These are phyloP conservation scores for Heliocidaris erythrogramma DNA, from an alignment of 35 echinoderm and acorn worm genomes.

Conservation along the genomic window DNA sequence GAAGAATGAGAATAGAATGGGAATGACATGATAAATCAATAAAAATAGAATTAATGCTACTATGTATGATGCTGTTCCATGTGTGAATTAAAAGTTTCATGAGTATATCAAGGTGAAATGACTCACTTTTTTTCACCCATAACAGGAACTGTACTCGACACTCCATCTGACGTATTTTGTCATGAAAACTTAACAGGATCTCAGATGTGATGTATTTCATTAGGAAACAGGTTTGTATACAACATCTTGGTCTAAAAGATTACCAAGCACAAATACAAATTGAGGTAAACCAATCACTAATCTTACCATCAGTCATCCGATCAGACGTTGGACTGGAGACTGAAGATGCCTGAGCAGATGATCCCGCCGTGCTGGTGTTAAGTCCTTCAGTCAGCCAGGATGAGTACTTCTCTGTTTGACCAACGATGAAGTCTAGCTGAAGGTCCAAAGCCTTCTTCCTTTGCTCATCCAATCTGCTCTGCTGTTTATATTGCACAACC, in stretches of 20 bases:
- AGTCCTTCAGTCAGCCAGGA: constrained; percentile 91
- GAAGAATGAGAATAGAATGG: not conserved
- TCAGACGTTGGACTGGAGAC: constrained; percentile 82
- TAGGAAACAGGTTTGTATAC: no score
- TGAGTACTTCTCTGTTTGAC: constrained; percentile 98
- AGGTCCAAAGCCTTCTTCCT: constrained; percentile 87
- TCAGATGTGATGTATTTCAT: no score
- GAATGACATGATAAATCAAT: no score
- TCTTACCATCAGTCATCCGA: constrained; percentile 41
- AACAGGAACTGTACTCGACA: no score
- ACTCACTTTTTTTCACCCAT: no score
- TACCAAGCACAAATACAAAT: not conserved
- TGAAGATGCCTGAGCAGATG: constrained; percentile 60
- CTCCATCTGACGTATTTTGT: no score
- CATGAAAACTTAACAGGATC: no score
- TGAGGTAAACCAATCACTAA: not conserved
- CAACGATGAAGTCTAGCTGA: constrained; percentile 95
- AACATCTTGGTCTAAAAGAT: not conserved
- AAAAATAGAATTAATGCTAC: no score
- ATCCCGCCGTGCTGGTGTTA: constrained; percentile 64
- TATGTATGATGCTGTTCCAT: no score
- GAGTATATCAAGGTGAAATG: no score
- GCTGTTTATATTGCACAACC: constrained; percentile 99
- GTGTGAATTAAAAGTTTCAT: no score
- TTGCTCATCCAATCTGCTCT: constrained; percentile 75